phyloP scores from a whole-genome alignment of 2,797 vertebrate species.

The Leontocebus nigricollis region DNA sequence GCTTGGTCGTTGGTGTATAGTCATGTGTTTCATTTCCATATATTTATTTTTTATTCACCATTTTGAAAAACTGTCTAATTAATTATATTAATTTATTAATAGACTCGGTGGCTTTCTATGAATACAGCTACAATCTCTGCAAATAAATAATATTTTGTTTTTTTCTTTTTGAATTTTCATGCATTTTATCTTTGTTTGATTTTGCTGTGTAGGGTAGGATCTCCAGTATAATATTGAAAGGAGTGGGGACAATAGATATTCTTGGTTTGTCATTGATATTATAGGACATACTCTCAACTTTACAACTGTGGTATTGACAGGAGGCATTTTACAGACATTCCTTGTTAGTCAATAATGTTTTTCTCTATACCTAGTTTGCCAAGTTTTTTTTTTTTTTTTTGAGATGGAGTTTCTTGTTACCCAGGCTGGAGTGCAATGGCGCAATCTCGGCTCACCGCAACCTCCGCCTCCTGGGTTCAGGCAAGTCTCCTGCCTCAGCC shows the following conservation, averaged over 20 bases:
- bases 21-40: neutral
- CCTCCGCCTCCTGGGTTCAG: no score
- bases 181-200: neutral
- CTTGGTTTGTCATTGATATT: neutral
- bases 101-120: neutral
- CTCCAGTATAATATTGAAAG: neutral
- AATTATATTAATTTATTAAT: neutral
- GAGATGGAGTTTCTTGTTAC: no score
- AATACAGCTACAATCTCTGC: neutral
- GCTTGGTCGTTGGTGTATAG: neutral
- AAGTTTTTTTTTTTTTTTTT: neutral
- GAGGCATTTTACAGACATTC: neutral
- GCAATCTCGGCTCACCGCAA: no score
- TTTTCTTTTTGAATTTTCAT: neutral
- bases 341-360: slow-evolving; percentile 8
- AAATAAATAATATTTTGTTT: neutral
- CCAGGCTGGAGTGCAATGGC: no score
- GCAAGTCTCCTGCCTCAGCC: no score
- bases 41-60: neutral
- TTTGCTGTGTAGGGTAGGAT: neutral
- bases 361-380: neutral
- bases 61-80: neutral
- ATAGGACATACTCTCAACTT: neutral
- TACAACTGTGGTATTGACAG: neutral
- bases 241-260: neutral